Evolutionary conservation across 2,888 invertebrate species (phyloP).

Genomic region (Synanthedon tipuliformis): DNA sequence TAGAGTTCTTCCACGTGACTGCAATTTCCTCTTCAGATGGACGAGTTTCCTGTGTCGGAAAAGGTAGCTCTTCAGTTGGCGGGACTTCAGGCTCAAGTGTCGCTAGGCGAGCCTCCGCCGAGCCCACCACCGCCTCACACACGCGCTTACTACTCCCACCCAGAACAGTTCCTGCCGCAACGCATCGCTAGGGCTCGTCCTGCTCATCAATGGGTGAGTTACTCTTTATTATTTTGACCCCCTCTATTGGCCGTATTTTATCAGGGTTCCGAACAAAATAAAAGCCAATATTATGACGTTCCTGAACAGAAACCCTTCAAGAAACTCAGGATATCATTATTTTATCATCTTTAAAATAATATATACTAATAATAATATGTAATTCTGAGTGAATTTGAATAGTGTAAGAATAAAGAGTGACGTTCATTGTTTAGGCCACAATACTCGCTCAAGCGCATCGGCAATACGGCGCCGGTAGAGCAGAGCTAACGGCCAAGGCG

Average conservation of each 20-base stretch:
- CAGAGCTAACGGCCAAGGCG: slow-evolving; percentile 92
- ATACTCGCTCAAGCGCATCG: slow-evolving; percentile 89
- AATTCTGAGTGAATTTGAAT: too few species aligned
- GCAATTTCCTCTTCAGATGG: slow-evolving; percentile 70
- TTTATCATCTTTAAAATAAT: too few species aligned
- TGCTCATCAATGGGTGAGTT: slow-evolving; percentile 84
- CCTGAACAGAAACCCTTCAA: too few species aligned
- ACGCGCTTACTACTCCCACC: slow-evolving; percentile 88
- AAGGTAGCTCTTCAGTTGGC: slow-evolving; percentile 94
- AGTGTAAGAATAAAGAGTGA: too few species aligned
- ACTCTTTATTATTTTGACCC: not conserved
- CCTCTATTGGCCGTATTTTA: not conserved
- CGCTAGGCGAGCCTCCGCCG: slow-evolving; percentile 84
- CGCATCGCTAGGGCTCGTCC: slow-evolving; percentile 82
- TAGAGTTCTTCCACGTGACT: too few species aligned
- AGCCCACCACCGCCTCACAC: slow-evolving; percentile 80
- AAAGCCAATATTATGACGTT: too few species aligned
- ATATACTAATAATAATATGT: too few species aligned
- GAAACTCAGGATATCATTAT: too few species aligned
- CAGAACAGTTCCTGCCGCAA: slow-evolving; percentile 90
- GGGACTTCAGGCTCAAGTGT: slow-evolving; percentile 93
- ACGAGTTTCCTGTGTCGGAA: slow-evolving; percentile 95
- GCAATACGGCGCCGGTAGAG: slow-evolving; percentile 92
- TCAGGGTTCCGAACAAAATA: too few species aligned
- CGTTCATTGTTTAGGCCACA: slow-evolving; percentile 65